A percentile compares a stretch with the other conserved stretches of the same genome.
These are phyloP conservation scores for Itoplectis maculator DNA, from an alignment of 2,888 invertebrate genomes.

Conservation along the genomic window DNA sequence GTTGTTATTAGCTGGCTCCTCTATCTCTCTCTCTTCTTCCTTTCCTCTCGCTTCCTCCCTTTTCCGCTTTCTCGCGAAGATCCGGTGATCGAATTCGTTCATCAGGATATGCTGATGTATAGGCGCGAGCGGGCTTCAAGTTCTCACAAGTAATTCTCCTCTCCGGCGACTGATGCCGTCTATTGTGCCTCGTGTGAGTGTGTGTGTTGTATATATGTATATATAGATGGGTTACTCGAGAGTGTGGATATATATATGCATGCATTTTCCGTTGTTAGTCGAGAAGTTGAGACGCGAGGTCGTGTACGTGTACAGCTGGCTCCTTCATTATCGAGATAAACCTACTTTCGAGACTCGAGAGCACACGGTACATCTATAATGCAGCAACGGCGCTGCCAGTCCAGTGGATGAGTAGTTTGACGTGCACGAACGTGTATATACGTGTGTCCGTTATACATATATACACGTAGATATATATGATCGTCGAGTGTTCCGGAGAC, in stretches of 20 bases:
- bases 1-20: slow-evolving; percentile 4
- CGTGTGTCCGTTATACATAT: slow-evolving; percentile 33
- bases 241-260: neutral
- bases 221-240: neutral
- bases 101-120: slow-evolving; percentile 9
- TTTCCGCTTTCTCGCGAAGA: slow-evolving; percentile 8
- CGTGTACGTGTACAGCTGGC: slow-evolving; percentile 57
- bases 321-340: slow-evolving; percentile 69
- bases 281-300: slow-evolving; percentile 31
- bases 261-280: slow-evolving; percentile 29
- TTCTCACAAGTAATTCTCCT: slow-evolving; percentile 4
- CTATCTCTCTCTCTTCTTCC: too few species aligned
- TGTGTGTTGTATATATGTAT: neutral
- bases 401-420: slow-evolving; percentile 37
- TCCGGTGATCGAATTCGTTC: slow-evolving; percentile 30
- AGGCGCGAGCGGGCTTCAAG: neutral
- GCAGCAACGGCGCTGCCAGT: slow-evolving; percentile 22
- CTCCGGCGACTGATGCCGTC: neutral
- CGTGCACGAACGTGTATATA: slow-evolving; percentile 18
- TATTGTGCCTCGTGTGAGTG: neutral
- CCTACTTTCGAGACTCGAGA: slow-evolving; percentile 62
- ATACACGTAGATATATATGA: neutral
- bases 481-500: neutral
- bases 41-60: too few species aligned
- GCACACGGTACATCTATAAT: slow-evolving; percentile 58